Evolutionary conservation across 2,113 vertebrate species (phyloP).

Genomic region (Xiphophorus maculatus): DNA sequence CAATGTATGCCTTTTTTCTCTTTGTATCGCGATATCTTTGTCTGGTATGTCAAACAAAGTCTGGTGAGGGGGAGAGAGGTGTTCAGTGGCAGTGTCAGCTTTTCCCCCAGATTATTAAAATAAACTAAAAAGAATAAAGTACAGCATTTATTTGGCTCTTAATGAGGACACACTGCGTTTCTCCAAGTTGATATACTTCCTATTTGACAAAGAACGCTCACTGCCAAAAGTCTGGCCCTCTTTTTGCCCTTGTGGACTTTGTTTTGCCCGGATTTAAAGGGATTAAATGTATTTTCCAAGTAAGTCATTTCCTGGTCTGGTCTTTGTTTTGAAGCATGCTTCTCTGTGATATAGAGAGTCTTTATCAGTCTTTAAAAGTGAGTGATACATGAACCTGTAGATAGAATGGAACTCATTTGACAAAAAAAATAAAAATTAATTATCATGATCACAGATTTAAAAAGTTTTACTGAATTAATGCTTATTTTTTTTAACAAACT

Average conservation of each 20-base stretch:
- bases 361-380: too few species aligned
- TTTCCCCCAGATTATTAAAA: background rate
- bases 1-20: constrained; percentile 65
- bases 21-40: constrained; percentile 75
- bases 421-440: too few species aligned
- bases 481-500: too few species aligned
- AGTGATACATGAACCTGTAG: too few species aligned
- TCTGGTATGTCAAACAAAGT: constrained; percentile 71
- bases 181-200: constrained; percentile 7
- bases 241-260: constrained; percentile 59
- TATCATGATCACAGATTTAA: too few species aligned
- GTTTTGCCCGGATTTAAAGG: constrained; percentile 81
- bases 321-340: constrained; percentile 3
- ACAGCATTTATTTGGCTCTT: background rate
- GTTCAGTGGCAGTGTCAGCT: constrained; percentile 49
- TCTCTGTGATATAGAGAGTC: background rate
- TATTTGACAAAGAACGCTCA: constrained; percentile 10
- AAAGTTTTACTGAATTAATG: too few species aligned
- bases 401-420: too few species aligned
- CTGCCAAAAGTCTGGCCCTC: constrained; percentile 55
- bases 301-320: constrained; percentile 33
- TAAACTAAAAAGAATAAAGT: background rate
- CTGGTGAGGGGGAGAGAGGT: constrained; percentile 31
- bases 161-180: background rate
- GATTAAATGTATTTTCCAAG: constrained; percentile 87